These are phyloP conservation scores for Rhamnusium bicolor DNA, from an alignment of 2,888 invertebrate species.

Conservation along the genomic window DNA sequence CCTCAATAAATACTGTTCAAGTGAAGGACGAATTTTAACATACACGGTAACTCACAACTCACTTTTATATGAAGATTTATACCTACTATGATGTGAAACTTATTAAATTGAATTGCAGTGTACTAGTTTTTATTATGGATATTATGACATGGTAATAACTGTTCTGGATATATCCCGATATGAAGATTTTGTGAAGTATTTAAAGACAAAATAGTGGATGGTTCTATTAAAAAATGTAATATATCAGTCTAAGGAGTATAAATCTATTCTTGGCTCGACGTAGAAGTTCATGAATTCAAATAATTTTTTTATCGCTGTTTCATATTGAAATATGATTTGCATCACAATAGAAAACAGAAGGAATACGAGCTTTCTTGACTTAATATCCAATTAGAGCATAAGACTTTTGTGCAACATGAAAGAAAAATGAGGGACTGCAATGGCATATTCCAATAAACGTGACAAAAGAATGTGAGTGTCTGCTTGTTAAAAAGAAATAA, in stretches of 20 bases:
- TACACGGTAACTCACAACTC: no score
- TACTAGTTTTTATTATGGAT: no score
- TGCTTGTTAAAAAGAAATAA: constrained; percentile 27
- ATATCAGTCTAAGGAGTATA: not conserved
- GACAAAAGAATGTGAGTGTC: constrained; percentile 31
- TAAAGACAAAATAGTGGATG: not conserved
- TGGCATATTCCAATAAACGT: constrained; percentile 26
- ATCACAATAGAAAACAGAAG: constrained; percentile 23
- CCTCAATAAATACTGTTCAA: no score
- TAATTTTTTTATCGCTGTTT: constrained; percentile 6
- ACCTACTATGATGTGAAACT: no score
- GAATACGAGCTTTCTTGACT: constrained; percentile 11
- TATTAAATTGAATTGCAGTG: no score
- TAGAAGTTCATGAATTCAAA: not conserved
- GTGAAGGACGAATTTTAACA: no score
- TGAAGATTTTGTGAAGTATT: no score
- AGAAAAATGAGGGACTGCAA: constrained; percentile 26
- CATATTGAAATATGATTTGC: constrained; percentile 22
- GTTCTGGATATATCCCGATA: no score
- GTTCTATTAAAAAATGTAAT: not conserved
- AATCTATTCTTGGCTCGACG: not conserved
- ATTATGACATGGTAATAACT: no score
- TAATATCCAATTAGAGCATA: constrained; percentile 34
- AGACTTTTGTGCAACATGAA: constrained; percentile 24
- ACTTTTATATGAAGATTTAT: no score